Evolutionary conservation across 2,113 vertebrate genomes (phyloP), one percentile per base, ranked within the genome.

Genomic region (Cromileptes altivelis): DNA sequence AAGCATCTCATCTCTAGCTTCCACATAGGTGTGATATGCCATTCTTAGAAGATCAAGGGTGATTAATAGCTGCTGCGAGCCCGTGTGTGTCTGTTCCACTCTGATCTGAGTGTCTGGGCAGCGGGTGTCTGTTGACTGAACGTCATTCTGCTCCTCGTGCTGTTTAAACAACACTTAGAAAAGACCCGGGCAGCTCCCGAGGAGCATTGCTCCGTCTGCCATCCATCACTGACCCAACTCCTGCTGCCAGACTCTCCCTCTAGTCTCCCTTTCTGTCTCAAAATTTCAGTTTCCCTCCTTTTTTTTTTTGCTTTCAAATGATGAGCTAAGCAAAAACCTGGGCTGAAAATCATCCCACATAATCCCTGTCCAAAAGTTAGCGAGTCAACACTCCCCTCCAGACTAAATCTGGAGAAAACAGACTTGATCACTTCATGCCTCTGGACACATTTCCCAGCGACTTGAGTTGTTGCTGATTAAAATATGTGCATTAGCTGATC

Each of bases 81-180:
- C 94, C 19, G 93, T 93, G 92, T 89, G 93, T 70, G 83, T 94
- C 93, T 94, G 91, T 93, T 92, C 86, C 86, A 68, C 87, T 91
- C 85, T 91, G 95, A 95, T 96, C 92, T 92, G 93, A 96, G 94
- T 50, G 90, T 95, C 94, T 90, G 91, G 92, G 89, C 93, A 94
- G 49, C 91, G 86, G 77, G 92, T 92, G 92, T 87, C 14, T 97
- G 94, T 97, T 97, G 95, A 97, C 88, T 1, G 90, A 94, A 94
- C 75, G 70, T 94, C 93, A 93, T 95, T 96, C 93, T 90, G 89
- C 92, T 92, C 92, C 89, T 90, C 93, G 71, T 94, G 91, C 94
- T 96, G 94, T 97, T 96, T 96, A 95, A 97, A 95, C 94, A 94
- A 82, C 90, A 93, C 92, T 97, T 96, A 95, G 94, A 86, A 85